Base-by-base conservation (phyloP, 1,140 invertebrate species). In the Drusus annulatus region DNA sequence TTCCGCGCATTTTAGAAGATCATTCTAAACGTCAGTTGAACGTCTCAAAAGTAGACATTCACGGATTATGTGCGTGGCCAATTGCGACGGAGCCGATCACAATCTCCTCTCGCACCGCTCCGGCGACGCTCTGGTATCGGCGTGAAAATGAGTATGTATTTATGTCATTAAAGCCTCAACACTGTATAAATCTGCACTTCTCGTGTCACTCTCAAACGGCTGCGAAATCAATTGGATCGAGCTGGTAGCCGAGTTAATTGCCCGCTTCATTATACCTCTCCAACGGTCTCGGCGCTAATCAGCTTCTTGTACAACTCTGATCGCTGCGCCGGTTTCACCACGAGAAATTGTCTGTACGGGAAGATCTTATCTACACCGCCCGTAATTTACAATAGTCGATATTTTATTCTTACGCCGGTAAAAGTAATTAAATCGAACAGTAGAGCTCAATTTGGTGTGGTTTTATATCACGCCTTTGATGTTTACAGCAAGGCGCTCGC, bases 121-220 rank as follows among this genome's bases (percentile, higher is more conserved):
- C 25, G 25, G n/a, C n/a, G n/a, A n/a, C 21, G 25, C 16, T 8
- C n/a, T n/a, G n/a, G n/a, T n/a, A n/a, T n/a, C n/a, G 17, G 69
- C 69, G 69, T 74, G 69, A 74, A 74, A 74, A 74, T 28, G 17
- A 21, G 25, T 56, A 74, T 74, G 56, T 74, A 74, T 74, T 74
- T 19, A 54, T 15, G 21, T 21, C 69, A 74, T 56, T 74, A 52
- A 23, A 19, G 21, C 13, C 16, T 54, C 69, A 25, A 28, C 69
- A 74, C 69, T 28, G 13, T 74, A 74, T 74, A 74, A 74, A 74
- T 74, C 69, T 74, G 25, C 54, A 63, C 16, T 28, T 28, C 21
- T 51, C 19, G 69, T 74, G 69, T 74, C 69, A 28, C 23, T 54
- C 50, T 19, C 8, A 56, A 74, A 54, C 50, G 51, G 69, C 23